A percentile compares a stretch with the other conserved stretches of the same genome.
Conservation (phyloP, 1,140 invertebrate species). For the Pectinophora gossypiella region DNA sequence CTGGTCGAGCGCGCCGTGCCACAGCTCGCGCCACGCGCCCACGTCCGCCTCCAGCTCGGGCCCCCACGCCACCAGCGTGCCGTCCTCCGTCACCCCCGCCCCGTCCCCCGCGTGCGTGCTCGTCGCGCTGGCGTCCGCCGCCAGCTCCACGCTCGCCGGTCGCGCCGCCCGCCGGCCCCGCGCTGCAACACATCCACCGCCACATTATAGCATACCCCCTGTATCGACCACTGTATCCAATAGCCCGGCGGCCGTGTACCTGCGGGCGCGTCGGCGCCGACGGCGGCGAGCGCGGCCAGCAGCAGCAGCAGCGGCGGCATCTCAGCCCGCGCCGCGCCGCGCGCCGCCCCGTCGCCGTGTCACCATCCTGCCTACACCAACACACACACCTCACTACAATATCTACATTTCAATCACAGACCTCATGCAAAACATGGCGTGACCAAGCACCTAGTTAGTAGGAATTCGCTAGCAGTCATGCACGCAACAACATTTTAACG, state of each 20-base stretch:
- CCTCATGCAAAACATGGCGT: too few species aligned
- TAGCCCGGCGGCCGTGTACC: neutral
- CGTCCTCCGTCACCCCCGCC: slow-evolving; percentile 14
- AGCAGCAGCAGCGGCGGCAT: neutral
- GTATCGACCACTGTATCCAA: neutral
- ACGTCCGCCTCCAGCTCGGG: slow-evolving; percentile 40
- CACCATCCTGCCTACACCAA: neutral
- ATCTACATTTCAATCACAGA: too few species aligned
- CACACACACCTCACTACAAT: too few species aligned
- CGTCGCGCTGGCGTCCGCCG: neutral
- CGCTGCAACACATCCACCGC: neutral
- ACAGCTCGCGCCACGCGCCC: slow-evolving; percentile 77
- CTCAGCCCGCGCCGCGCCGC: neutral
- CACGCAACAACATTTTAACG: too few species aligned
- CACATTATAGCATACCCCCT: neutral
- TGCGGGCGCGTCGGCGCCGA: neutral
- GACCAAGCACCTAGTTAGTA: too few species aligned
- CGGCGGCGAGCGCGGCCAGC: neutral
- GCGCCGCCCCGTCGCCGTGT: neutral
- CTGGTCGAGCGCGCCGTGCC: slow-evolving; percentile 79
- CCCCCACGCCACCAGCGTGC: slow-evolving; percentile 21
- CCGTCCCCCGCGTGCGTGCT: neutral
- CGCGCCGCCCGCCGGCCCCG: neutral
- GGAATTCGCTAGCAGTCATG: too few species aligned
- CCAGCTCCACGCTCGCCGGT: neutral